Percentiles rank a stretch among this genome's conserved stretches.
Conservation (phyloP, 1,140 invertebrate species). For the Ridgeia piscesae region DNA sequence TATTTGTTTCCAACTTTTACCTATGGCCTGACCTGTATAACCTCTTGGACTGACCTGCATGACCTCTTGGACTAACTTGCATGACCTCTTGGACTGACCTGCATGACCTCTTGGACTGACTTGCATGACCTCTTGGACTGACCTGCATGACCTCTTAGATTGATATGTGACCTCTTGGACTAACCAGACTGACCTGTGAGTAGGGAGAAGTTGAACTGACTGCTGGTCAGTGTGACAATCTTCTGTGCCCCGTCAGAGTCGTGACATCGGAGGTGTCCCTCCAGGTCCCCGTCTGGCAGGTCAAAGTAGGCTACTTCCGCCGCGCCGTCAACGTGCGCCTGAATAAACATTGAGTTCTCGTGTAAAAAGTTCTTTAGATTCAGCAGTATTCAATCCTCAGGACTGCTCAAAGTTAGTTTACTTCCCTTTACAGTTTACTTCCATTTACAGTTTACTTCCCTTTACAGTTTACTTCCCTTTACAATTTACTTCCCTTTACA, state of each 20-base stretch:
- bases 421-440: not conserved
- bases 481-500: not conserved
- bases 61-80: conserved; percentile 28
- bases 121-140: not conserved
- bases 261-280: conserved; percentile 45
- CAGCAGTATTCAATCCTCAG: too few relatives aligned
- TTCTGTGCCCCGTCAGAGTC: conserved; percentile 40
- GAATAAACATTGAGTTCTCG: too few relatives aligned
- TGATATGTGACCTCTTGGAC: conserved; percentile 44
- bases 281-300: conserved; percentile 39
- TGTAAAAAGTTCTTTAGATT: too few relatives aligned
- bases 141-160: not conserved
- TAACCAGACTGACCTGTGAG: conserved; percentile 40
- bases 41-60: not conserved
- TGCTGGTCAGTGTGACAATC: conserved; percentile 26
- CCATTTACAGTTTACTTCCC: not conserved
- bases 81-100: conserved; percentile 41
- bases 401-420: too few relatives aligned
- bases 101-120: not conserved
- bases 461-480: not conserved
- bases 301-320: conserved; percentile 49
- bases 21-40: too few relatives aligned
- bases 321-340: conserved; percentile 37
- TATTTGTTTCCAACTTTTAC: too few relatives aligned
- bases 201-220: conserved; percentile 33